A percentile compares a stretch with the other conserved stretches of the same genome.
phyloP scores from a whole-genome alignment of 2,113 vertebrate species.

The Sardina pilchardus region DNA sequence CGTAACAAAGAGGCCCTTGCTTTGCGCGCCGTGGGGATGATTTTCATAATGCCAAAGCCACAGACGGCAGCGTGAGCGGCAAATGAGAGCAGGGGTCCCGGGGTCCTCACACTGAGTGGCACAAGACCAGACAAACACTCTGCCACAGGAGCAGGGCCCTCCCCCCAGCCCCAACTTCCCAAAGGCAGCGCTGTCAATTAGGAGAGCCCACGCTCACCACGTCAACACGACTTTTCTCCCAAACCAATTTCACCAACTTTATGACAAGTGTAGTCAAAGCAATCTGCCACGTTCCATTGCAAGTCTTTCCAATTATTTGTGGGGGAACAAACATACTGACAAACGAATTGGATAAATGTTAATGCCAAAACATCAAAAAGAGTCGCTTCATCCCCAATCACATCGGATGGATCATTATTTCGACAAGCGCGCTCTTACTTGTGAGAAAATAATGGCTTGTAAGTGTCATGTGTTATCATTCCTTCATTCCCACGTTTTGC shows the following conservation, averaged over 20 bases:
- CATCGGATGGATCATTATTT: conserved; percentile 39
- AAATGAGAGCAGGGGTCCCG: conserved; percentile 96
- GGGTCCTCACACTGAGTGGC: conserved; percentile 97
- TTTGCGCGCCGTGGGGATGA: conserved; percentile 95
- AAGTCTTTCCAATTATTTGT: conserved; percentile 72
- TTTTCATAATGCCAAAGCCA: conserved; percentile 98
- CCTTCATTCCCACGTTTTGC: conserved; percentile 17
- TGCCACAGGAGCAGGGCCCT: conserved; percentile 78
- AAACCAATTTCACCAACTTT: conserved; percentile 65
- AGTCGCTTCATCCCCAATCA: conserved; percentile 28
- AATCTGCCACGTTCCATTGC: conserved; percentile 63
- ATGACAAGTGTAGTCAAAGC: conserved; percentile 41
- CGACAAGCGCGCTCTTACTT: conserved; percentile 43
- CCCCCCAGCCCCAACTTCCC: conserved; percentile 68
- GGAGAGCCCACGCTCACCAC: conserved; percentile 63
- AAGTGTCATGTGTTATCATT: conserved; percentile 40
- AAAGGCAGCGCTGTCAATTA: conserved; percentile 77
- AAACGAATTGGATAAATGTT: conserved; percentile 60
- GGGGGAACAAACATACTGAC: conserved; percentile 51
- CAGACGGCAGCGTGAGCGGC: conserved; percentile 83
- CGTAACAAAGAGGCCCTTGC: conserved; percentile 97
- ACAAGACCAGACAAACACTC: conserved; percentile 88
- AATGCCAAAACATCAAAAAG: conserved; percentile 49
- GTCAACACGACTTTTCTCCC: conserved; percentile 62
- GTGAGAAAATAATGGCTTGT: conserved; percentile 49